Evolutionary conservation across 1,140 invertebrate genomes (phyloP).

Genomic region (Hylaeus anthracinus): DNA sequence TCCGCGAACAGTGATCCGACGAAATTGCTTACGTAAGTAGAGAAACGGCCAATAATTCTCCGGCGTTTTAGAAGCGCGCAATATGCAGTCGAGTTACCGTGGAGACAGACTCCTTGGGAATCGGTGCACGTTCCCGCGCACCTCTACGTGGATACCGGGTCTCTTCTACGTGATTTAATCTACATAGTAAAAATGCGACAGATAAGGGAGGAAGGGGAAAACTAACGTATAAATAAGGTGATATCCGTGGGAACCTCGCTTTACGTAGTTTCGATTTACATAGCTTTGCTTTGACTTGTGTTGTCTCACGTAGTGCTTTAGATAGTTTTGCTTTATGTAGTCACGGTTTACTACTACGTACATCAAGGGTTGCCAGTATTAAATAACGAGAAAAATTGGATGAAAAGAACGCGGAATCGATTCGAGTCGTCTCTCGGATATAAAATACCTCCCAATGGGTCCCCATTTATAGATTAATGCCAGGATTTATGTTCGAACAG

Average conservation of each 20-base stretch:
- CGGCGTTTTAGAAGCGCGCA: background rate
- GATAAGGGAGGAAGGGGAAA: background rate
- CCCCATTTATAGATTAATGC: background rate
- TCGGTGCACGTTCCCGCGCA: conserved; percentile 32
- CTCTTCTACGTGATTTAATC: conserved; percentile 40
- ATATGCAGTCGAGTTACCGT: background rate
- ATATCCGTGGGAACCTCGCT: background rate
- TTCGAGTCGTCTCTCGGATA: too few relatives aligned
- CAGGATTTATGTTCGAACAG: background rate
- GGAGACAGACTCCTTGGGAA: conserved; percentile 19
- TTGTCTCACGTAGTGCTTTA: too few relatives aligned
- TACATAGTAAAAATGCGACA: conserved; percentile 29
- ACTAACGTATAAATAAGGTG: conserved; percentile 7
- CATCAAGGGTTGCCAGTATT: too few relatives aligned
- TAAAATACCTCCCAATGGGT: too few relatives aligned
- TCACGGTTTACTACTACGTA: too few relatives aligned
- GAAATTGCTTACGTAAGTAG: conserved; percentile 29
- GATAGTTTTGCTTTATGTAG: too few relatives aligned
- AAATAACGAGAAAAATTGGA: too few relatives aligned
- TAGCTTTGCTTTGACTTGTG: too few relatives aligned
- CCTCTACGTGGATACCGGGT: conserved; percentile 19
- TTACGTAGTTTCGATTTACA: too few relatives aligned
- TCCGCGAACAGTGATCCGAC: background rate
- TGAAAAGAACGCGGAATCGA: background rate
- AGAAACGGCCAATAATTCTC: conserved; percentile 34